phyloP scores from a whole-genome alignment of 2,888 invertebrate genomes.

The Nipponacmea schrenckii region DNA sequence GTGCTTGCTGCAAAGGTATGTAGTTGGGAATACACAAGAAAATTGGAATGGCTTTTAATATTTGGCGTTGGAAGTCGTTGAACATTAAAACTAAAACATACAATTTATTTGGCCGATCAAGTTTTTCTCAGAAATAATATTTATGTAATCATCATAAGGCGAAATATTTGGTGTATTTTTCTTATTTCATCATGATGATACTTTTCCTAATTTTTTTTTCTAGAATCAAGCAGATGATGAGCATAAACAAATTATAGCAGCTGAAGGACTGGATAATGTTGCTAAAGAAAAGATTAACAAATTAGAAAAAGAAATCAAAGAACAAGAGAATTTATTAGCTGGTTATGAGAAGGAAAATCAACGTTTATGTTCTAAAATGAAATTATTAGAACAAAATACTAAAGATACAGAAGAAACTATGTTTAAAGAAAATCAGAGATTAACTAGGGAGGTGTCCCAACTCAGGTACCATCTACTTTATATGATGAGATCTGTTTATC shows the following conservation, averaged over 20 bases:
- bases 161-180: too few relatives aligned
- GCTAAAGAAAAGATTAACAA: constrained; percentile 49
- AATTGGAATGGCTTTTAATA: background rate
- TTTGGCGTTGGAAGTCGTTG: too few relatives aligned
- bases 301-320: constrained; percentile 59
- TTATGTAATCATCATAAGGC: too few relatives aligned
- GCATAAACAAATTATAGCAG: background rate
- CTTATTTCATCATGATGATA: too few relatives aligned
- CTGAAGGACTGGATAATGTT: constrained; percentile 36
- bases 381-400: constrained; percentile 49
- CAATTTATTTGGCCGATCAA: too few relatives aligned
- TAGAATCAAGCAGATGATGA: background rate
- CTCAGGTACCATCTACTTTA: constrained; percentile 46
- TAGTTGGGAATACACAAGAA: background rate
- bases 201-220: background rate
- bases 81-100: too few relatives aligned
- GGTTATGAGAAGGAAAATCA: constrained; percentile 66
- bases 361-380: constrained; percentile 62
- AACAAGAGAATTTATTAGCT: constrained; percentile 62
- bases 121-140: too few relatives aligned
- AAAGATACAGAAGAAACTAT: constrained; percentile 62
- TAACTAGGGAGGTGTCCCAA: constrained; percentile 52
- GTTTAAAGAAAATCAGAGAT: constrained; percentile 64
- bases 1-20: constrained; percentile 62
- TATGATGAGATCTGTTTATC: background rate